Percentiles rank a stretch among this genome's conserved stretches.
Conservation (phyloP, 2,797 vertebrate species). For the Etheostoma nigrum region DNA sequence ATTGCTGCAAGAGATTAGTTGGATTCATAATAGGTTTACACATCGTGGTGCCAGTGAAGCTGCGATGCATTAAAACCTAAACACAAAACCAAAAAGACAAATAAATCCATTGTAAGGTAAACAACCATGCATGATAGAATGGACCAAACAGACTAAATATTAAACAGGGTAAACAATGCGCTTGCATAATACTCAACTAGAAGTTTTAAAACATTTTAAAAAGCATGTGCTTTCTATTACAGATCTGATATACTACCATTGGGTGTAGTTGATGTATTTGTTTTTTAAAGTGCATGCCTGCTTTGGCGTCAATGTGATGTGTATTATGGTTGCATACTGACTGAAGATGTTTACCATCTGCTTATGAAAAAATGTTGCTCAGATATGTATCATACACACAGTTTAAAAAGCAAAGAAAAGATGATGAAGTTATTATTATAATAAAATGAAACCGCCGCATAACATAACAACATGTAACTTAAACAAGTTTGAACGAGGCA, state of each 20-base stretch:
- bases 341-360: slow-evolving; percentile 50
- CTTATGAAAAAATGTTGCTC: slow-evolving; percentile 26
- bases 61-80: slow-evolving; percentile 72
- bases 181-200: slow-evolving; percentile 35
- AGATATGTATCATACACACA: slow-evolving; percentile 34
- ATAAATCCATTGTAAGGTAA: slow-evolving; percentile 69
- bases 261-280: slow-evolving; percentile 36
- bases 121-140: slow-evolving; percentile 56
- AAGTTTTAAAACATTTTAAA: slow-evolving; percentile 43
- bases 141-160: slow-evolving; percentile 63
- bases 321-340: slow-evolving; percentile 44
- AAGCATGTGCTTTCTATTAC: slow-evolving; percentile 50
- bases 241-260: slow-evolving; percentile 24
- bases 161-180: slow-evolving; percentile 64
- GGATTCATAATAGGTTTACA: slow-evolving; percentile 73
- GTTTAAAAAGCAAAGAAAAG: slow-evolving; percentile 7
- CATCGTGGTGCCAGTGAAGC: slow-evolving; percentile 72
- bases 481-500: not conserved
- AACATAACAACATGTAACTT: slow-evolving; percentile 6
- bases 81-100: slow-evolving; percentile 71
- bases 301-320: slow-evolving; percentile 47
- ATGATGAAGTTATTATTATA: not conserved
- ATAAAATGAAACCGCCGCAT: not conserved
- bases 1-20: slow-evolving; percentile 67
- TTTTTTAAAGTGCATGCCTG: slow-evolving; percentile 39